A percentile compares a stretch with the other conserved stretches of the same genome.
phyloP scores from a whole-genome alignment of 1,140 invertebrate genomes.

The Dendrolimus punctatus region DNA sequence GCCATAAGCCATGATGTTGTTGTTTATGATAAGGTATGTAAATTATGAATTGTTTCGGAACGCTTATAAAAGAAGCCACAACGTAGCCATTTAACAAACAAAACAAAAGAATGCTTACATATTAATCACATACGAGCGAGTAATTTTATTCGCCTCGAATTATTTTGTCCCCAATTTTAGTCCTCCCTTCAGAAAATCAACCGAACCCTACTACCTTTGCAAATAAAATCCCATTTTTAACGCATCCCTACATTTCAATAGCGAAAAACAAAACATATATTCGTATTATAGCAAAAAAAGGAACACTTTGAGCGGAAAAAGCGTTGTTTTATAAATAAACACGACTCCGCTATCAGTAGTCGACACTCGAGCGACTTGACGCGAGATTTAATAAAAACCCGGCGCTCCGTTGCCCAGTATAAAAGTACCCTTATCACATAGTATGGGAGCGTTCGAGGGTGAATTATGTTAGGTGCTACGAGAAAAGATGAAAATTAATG shows the following conservation, averaged over 20 bases:
- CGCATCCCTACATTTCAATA: constrained; percentile 38
- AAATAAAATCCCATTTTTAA: constrained; percentile 31
- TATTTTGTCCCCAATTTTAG: constrained; percentile 9
- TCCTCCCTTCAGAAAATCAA: constrained; percentile 4
- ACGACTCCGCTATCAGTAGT: constrained; percentile 53
- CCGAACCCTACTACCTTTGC: constrained; percentile 12
- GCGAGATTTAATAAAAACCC: constrained; percentile 58
- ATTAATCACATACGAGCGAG: constrained; percentile 2
- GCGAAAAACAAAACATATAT: constrained; percentile 35
- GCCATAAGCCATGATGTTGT: too few species aligned
- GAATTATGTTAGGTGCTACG: constrained; percentile 62
- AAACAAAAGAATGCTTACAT: neutral
- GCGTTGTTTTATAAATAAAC: constrained; percentile 69
- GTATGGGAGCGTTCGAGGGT: constrained; percentile 61
- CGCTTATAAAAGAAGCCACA: too few species aligned
- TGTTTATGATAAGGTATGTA: too few species aligned
- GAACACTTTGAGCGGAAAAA: constrained; percentile 52
- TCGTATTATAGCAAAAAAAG: constrained; percentile 33
- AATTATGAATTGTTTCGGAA: too few species aligned
- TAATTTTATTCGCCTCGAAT: constrained; percentile 9
- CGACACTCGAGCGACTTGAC: constrained; percentile 58
- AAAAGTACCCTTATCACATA: constrained; percentile 54
- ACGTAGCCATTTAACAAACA: too few species aligned
- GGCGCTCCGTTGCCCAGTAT: constrained; percentile 36
- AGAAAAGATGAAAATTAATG: constrained; percentile 68